Evolutionary conservation across 2,113 vertebrate genomes (phyloP).

Genomic region (Scophthalmus maximus): DNA sequence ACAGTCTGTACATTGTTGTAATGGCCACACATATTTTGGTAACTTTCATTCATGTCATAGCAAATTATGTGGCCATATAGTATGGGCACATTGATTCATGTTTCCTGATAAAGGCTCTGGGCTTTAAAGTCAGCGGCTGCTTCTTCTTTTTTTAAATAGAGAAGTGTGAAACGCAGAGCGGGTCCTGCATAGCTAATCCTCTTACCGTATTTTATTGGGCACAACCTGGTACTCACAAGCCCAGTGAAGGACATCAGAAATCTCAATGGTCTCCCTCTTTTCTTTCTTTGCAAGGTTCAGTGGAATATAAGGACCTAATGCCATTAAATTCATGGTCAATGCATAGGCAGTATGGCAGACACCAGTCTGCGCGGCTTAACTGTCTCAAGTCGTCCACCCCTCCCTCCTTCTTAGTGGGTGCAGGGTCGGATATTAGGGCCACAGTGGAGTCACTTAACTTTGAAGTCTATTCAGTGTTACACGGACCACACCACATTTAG

Average conservation of each 20-base stretch:
- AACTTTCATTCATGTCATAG: neutral
- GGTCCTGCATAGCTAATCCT: slow-evolving; percentile 56
- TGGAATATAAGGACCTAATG: slow-evolving; percentile 51
- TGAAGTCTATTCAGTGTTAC: slow-evolving; percentile 24
- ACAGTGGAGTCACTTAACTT: slow-evolving; percentile 9
- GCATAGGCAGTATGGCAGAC: slow-evolving; percentile 46
- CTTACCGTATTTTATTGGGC: slow-evolving; percentile 61
- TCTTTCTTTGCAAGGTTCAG: slow-evolving; percentile 45
- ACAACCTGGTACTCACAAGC: slow-evolving; percentile 67
- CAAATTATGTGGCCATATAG: neutral
- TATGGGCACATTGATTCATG: neutral
- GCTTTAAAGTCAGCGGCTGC: slow-evolving; percentile 8
- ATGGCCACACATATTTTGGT: neutral
- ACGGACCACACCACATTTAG: neutral
- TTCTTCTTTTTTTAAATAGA: slow-evolving; percentile 15
- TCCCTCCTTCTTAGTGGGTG: neutral
- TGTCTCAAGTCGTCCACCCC: slow-evolving; percentile 20
- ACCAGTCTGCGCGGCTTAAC: slow-evolving; percentile 42
- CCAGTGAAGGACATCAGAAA: slow-evolving; percentile 41
- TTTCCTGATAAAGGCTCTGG: neutral
- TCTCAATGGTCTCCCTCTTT: slow-evolving; percentile 32
- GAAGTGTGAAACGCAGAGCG: slow-evolving; percentile 52
- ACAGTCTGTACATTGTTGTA: neutral
- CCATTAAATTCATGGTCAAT: slow-evolving; percentile 52
- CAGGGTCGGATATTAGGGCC: neutral